Evolutionary conservation across 2,888 invertebrate species (phyloP), one percentile per base, ranked within the genome.

Genomic region (Nezara viridula): DNA sequence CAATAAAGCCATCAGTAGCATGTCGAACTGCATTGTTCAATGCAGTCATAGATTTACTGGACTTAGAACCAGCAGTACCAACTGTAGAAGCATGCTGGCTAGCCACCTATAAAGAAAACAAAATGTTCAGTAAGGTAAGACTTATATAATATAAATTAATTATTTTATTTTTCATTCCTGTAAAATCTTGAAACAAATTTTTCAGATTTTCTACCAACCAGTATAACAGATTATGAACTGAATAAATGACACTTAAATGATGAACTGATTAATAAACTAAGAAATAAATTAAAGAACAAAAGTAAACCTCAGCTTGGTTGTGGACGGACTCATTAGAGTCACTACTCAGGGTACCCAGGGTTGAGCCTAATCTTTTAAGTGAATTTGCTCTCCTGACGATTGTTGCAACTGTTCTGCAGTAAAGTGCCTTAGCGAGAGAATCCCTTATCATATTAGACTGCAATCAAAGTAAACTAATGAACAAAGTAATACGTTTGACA

Each of bases 1-100:
- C 98, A 91, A 98, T 98, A 93, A 98, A 98, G 19, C 98, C 98
- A 93, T 98, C 98, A 1, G 98, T 98, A 55, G 98, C 98, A 94
- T 98, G 98, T 86, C 97, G 94, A 89, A 98, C 98, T 2, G 98
- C 98, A 93, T 98, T 97, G 93, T 98, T 98, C 88, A 98, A 94
- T 9, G 96, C 98, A 21, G 97, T 96, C 98, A 98, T 98, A 37
- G 97, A 97, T 92, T 97, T 96, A 91, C 93, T 93, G 16, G 93
- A 93, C 91, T 93, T 94, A 21, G 97, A 97, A 86, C 97, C 97
- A 27, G 96, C 96, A 32, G 93, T 92, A 66, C 97, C 96, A 90
- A 97, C 95, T 0, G 97, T 97, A 12, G 97, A 96, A 19, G 97
- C 96, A 92, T 97, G 97, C 92, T 97, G 97, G 92, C 97, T 97